phyloP scores from a whole-genome alignment of 2,888 invertebrate species.

The Pogonocherus hispidulus region DNA sequence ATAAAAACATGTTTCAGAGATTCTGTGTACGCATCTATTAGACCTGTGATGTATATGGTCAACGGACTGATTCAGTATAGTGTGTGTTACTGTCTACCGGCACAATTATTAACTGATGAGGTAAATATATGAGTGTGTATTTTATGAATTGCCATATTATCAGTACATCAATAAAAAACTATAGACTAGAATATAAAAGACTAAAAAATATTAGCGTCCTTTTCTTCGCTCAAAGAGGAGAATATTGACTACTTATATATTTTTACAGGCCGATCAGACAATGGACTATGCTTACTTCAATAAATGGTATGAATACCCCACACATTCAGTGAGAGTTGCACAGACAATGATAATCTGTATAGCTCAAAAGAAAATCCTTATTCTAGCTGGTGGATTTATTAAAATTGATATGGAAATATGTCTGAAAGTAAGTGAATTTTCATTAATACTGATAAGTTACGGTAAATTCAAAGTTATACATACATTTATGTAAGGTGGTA shows the following conservation, averaged over 20 bases:
- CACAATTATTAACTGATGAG: conserved; percentile 30
- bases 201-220: too few species aligned
- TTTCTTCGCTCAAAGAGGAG: too few species aligned
- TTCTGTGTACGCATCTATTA: background rate
- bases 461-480: too few species aligned
- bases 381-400: conserved; percentile 30
- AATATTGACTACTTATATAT: too few species aligned
- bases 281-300: conserved; percentile 3
- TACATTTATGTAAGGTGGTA: too few species aligned
- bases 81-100: conserved; percentile 33
- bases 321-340: conserved; percentile 9
- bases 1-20: background rate
- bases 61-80: conserved; percentile 17
- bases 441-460: too few species aligned
- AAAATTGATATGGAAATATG: conserved; percentile 30
- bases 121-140: background rate
- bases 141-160: too few species aligned
- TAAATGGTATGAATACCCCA: conserved; percentile 26
- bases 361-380: conserved; percentile 15
- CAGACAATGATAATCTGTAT: conserved; percentile 10
- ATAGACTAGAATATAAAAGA: too few species aligned
- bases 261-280: too few species aligned
- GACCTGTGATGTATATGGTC: conserved; percentile 10
- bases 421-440: conserved; percentile 13
- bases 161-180: background rate